Evolutionary conservation across 2,888 invertebrate species (phyloP).

Genomic region (Sphaerophoria taeniata): DNA sequence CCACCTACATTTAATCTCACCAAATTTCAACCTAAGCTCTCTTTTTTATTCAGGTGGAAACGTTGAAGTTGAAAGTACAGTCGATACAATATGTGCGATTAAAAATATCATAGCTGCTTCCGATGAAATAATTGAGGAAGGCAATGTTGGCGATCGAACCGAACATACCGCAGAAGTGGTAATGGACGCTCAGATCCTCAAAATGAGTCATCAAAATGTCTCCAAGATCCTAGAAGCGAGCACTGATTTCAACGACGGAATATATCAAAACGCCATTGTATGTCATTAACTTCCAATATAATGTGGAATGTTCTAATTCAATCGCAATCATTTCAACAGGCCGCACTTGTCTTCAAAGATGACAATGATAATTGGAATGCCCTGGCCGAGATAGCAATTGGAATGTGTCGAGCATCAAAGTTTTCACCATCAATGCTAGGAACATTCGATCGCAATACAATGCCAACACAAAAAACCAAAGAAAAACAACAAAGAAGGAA

Average conservation of each 20-base stretch:
- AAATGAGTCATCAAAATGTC: conserved; percentile 80
- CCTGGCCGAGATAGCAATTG: conserved; percentile 75
- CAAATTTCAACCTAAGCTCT: too few relatives aligned
- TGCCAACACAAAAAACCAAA: conserved; percentile 78
- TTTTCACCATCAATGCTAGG: conserved; percentile 79
- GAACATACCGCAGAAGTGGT: conserved; percentile 81
- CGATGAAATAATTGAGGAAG: conserved; percentile 77
- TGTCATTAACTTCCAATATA: conserved; percentile 60
- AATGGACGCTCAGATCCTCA: conserved; percentile 81
- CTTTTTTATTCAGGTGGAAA: conserved; percentile 28
- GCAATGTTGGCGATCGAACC: conserved; percentile 77
- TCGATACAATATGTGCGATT: conserved; percentile 75
- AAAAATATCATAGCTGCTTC: conserved; percentile 77
- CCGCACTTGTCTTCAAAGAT: conserved; percentile 74
- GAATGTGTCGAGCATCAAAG: conserved; percentile 74
- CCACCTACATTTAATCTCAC: too few relatives aligned
- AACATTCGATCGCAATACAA: conserved; percentile 79
- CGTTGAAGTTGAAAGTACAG: conserved; percentile 47
- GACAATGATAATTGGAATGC: conserved; percentile 78
- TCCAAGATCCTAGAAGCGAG: conserved; percentile 78
- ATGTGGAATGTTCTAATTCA: not conserved
- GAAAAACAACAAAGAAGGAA: conserved; percentile 80
- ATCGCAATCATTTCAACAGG: conserved; percentile 55
- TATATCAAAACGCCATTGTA: conserved; percentile 79
- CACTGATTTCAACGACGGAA: conserved; percentile 79